phyloP scores from a whole-genome alignment of 2,797 vertebrate species.

The Enteromius paludinosus region DNA sequence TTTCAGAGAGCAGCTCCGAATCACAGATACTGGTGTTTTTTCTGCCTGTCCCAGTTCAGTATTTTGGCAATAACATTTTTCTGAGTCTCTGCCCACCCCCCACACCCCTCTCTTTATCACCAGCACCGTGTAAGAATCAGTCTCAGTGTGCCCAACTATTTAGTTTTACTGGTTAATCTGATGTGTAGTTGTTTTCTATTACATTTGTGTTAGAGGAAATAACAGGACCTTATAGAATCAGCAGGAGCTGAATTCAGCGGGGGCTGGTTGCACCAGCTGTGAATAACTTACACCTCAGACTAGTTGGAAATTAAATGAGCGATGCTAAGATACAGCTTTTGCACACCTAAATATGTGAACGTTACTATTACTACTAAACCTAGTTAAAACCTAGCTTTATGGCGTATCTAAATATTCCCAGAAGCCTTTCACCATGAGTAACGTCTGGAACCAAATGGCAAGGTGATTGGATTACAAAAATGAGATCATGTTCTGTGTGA shows the following conservation, averaged over 20 bases:
- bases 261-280: background rate
- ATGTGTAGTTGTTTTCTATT: background rate
- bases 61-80: constrained; percentile 45
- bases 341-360: background rate
- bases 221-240: background rate
- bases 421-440: background rate
- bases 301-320: background rate
- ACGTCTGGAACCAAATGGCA: constrained; percentile 12
- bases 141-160: constrained; percentile 9
- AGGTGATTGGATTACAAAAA: constrained; percentile 19
- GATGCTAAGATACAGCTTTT: background rate
- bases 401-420: background rate
- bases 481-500: constrained; percentile 17
- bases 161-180: constrained; percentile 13
- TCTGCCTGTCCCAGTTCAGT: constrained; percentile 35
- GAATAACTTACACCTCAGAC: background rate
- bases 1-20: constrained; percentile 8
- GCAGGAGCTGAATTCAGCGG: background rate
- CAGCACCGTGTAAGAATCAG: constrained; percentile 1
- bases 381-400: background rate
- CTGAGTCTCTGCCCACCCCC: constrained; percentile 42
- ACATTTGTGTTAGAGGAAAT: constrained; percentile 11
- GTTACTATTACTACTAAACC: background rate
- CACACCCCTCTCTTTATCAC: constrained; percentile 3
- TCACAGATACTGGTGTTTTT: constrained; percentile 28